These are phyloP conservation scores for Loxodonta africana DNA, from an alignment of 2,113 vertebrate genomes.

Conservation along the genomic window DNA sequence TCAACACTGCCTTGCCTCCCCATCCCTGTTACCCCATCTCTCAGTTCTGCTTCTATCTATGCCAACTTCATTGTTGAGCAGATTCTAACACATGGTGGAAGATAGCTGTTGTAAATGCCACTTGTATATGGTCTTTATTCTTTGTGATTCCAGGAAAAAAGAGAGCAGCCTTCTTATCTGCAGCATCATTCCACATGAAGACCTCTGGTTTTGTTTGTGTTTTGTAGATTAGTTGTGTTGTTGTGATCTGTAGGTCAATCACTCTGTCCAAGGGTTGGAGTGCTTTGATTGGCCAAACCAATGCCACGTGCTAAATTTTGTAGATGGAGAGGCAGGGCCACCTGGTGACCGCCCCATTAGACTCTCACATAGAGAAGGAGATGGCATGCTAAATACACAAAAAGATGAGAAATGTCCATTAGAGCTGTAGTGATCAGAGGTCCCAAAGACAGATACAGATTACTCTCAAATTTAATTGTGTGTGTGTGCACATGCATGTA, in stretches of 20 bases:
- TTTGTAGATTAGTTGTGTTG: background rate
- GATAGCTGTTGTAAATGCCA: slow-evolving; percentile 26
- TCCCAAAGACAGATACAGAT: background rate
- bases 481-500: background rate
- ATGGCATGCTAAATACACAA: background rate
- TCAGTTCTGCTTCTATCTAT: slow-evolving; percentile 40
- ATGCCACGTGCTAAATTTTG: background rate
- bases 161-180: background rate
- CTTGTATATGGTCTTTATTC: background rate
- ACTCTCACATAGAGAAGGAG: background rate
- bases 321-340: background rate
- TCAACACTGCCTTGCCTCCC: background rate
- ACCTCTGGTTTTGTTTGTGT: background rate
- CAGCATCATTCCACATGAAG: background rate
- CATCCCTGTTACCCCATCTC: background rate
- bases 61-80: background rate
- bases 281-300: background rate
- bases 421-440: background rate
- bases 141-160: slow-evolving; percentile 34
- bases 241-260: background rate
- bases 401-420: background rate
- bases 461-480: background rate
- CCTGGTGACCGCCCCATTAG: background rate
- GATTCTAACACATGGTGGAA: slow-evolving; percentile 12
- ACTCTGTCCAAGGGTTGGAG: background rate